A percentile compares a stretch with the other conserved stretches of the same genome.
Conservation (phyloP, 2,888 invertebrate genomes). For the Pharmacophagus antenor region DNA sequence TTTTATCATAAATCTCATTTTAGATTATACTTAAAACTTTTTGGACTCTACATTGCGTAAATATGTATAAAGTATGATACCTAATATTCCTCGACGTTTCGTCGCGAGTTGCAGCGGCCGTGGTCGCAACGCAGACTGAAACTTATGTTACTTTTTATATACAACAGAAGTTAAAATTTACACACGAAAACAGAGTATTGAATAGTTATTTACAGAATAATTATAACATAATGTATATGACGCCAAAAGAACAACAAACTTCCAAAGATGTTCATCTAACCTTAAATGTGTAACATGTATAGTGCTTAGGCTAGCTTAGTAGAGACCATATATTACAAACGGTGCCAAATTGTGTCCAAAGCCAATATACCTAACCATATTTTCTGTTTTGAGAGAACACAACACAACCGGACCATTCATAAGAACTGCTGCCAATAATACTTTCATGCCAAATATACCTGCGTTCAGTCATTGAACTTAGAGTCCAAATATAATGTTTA, state of each 20-base stretch:
- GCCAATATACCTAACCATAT: slow-evolving; percentile 8
- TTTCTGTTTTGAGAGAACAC: slow-evolving; percentile 20
- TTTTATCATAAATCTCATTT: too few relatives aligned
- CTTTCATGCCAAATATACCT: slow-evolving; percentile 27
- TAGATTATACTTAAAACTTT: too few relatives aligned
- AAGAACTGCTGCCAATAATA: slow-evolving; percentile 28
- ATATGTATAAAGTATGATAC: too few relatives aligned
- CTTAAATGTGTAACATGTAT: not conserved
- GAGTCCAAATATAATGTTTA: slow-evolving; percentile 13
- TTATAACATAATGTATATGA: not conserved
- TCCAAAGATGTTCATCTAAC: too few relatives aligned
- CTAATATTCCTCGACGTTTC: too few relatives aligned
- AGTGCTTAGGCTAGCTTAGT: slow-evolving; percentile 5
- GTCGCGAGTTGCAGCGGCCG: too few relatives aligned
- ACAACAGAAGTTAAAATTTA: too few relatives aligned
- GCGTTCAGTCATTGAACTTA: slow-evolving; percentile 25
- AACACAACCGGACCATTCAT: slow-evolving; percentile 26
- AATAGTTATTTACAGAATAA: not conserved
- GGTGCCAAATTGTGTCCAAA: slow-evolving; percentile 13
- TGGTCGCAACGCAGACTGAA: too few relatives aligned
- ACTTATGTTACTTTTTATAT: too few relatives aligned
- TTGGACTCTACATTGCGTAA: too few relatives aligned
- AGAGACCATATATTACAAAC: slow-evolving; percentile 9
- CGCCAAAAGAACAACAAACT: not conserved
- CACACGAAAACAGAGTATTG: too few relatives aligned